These are phyloP conservation scores for Colius striatus DNA, from an alignment of 2,113 vertebrate species.

Conservation along the genomic window DNA sequence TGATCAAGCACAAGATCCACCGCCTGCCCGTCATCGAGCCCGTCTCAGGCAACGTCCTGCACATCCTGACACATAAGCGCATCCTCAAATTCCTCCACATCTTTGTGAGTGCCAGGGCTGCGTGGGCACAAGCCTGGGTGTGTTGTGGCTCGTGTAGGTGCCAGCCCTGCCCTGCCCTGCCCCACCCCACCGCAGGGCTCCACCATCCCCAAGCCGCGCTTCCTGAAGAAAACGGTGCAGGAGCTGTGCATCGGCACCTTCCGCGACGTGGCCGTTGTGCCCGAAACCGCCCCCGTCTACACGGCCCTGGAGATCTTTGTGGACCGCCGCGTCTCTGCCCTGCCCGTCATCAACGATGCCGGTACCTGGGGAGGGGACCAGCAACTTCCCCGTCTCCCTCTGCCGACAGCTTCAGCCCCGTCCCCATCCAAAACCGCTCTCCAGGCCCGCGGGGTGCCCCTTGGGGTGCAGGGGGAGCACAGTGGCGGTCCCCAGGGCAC, in stretches of 20 bases:
- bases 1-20: conserved; percentile 96
- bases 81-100: conserved; percentile 96
- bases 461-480: neutral
- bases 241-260: conserved; percentile 93
- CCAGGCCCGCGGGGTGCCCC: neutral
- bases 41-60: conserved; percentile 87
- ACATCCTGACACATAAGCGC: conserved; percentile 95
- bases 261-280: conserved; percentile 86
- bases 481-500: neutral
- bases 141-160: neutral
- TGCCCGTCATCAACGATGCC: conserved; percentile 88
- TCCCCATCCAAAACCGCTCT: neutral
- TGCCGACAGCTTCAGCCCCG: neutral
- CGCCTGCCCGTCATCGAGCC: conserved; percentile 95
- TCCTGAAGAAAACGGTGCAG: conserved; percentile 83
- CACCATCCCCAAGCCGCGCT: conserved; percentile 84
- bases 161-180: neutral
- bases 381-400: accelerated
- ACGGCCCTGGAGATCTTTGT: conserved; percentile 90
- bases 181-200: conserved; percentile 68
- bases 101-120: conserved; percentile 77
- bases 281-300: conserved; percentile 82
- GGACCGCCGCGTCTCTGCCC: conserved; percentile 90
- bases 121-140: accelerated
- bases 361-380: conserved; percentile 70